These are phyloP conservation scores for Chrysina gloriosa DNA, from an alignment of 2,888 invertebrate species.

Conservation along the genomic window DNA sequence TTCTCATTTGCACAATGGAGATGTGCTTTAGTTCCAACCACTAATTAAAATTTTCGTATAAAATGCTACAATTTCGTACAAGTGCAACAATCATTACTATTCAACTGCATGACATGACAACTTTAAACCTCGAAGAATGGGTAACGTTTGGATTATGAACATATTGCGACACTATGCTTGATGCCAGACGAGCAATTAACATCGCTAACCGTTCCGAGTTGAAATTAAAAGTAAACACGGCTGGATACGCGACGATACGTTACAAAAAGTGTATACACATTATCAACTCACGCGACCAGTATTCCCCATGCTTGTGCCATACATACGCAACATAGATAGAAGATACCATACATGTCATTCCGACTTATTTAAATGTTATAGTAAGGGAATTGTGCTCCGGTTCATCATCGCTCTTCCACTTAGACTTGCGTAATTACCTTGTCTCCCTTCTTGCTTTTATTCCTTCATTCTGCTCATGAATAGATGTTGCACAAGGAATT, in stretches of 20 bases:
- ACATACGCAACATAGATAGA: neutral
- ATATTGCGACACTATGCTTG: neutral
- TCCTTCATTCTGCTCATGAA: neutral
- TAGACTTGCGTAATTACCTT: slow-evolving; percentile 28
- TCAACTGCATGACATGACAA: too few relatives aligned
- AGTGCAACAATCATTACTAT: too few relatives aligned
- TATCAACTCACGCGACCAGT: neutral
- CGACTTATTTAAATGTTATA: slow-evolving; percentile 12
- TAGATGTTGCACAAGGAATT: neutral
- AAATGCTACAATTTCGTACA: too few relatives aligned
- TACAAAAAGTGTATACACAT: neutral
- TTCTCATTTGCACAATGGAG: too few relatives aligned
- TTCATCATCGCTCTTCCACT: neutral
- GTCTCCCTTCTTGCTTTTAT: slow-evolving; percentile 10
- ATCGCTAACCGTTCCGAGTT: slow-evolving; percentile 3
- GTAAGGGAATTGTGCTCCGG: neutral
- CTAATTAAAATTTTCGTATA: too few relatives aligned
- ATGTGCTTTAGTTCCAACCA: too few relatives aligned
- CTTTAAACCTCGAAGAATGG: neutral
- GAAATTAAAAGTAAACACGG: slow-evolving; percentile 39
- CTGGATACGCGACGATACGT: slow-evolving; percentile 3
- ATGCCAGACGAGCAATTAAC: slow-evolving; percentile 14
- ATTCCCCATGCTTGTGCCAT: neutral
- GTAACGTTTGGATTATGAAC: neutral
- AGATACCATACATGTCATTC: slow-evolving; percentile 14